Evolutionary conservation across 2,113 vertebrate genomes (phyloP), one percentile per base, ranked within the genome.

Genomic region (Corythaixoides concolor): DNA sequence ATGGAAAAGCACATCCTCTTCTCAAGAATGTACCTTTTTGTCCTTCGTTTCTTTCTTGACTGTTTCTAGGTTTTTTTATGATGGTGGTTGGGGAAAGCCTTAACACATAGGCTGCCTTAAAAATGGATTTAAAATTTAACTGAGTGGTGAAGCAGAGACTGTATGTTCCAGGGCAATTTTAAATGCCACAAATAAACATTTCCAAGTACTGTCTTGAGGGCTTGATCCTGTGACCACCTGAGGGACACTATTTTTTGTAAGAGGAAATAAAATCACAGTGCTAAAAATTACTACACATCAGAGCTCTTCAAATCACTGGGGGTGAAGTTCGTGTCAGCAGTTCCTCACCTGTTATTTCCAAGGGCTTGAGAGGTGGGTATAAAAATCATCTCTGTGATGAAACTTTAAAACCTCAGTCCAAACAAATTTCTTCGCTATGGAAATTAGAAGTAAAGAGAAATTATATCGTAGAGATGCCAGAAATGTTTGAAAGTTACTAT

Each of bases 61-160:
- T n/a, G 3, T 32, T 56, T 39, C 27, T 17, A 50, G 11, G 24
- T 37, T 21, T n/a, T 32, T 26, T 41, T 14, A 14, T 5, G 59
- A 16, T 28, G 32, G 2, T 30, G 37, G 16, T 41, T 50, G 50
- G 66, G 76, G 28, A 43, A 32, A 72, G 7, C 27, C 14, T 2
- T 0, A 15, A 6, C 5, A 1, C 17, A 8, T 0, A 2, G 21
- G 23, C 24, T 32, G 58, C 62, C 32, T 27, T 39, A 49, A 63
- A 24, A 28, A 1, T 8, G 33, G 43, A 12, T 27, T 93, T 67
- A 12, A 58, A 52, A 39, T 27, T 14, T 12, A 73, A 18, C 30
- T 6, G 15, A 35, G 45, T 23, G 55, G 13, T 17, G 69, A 35
- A 55, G 39, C 60, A 64, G 59, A 90, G n/a, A 49, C 19, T 13